Evolutionary conservation across 2,888 invertebrate species (phyloP).

Genomic region (Hylaea fasciaria): DNA sequence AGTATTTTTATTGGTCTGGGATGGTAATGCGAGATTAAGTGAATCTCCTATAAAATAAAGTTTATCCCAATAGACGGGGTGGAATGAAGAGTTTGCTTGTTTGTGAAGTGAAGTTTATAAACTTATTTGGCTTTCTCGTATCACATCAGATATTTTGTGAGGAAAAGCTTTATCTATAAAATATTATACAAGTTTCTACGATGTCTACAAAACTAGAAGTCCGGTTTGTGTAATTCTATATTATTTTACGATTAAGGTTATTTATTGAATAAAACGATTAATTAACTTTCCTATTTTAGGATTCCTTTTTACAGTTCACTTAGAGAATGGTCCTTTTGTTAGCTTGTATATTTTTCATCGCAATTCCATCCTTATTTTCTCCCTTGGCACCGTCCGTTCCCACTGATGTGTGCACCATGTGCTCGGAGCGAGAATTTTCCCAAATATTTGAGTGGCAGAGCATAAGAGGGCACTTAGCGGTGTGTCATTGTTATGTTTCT

Average conservation of each 20-base stretch:
- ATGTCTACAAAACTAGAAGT: neutral
- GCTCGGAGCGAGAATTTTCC: conserved; percentile 54
- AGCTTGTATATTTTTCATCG: too few relatives aligned
- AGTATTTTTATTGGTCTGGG: conserved; percentile 44
- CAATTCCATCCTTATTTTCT: too few relatives aligned
- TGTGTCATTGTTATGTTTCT: conserved; percentile 67
- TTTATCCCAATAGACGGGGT: conserved; percentile 27
- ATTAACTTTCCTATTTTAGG: too few relatives aligned
- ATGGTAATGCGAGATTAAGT: conserved; percentile 41
- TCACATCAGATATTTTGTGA: conserved; percentile 8
- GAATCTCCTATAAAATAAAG: conserved; percentile 34
- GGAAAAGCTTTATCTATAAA: neutral
- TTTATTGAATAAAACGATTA: too few relatives aligned
- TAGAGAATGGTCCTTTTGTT: too few relatives aligned
- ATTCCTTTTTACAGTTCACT: too few relatives aligned
- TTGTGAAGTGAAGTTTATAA: neutral
- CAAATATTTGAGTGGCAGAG: conserved; percentile 70
- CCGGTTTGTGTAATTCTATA: neutral
- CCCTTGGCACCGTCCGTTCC: conserved; percentile 47
- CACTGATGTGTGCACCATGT: conserved; percentile 63
- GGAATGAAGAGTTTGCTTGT: conserved; percentile 16
- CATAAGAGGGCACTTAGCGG: conserved; percentile 75
- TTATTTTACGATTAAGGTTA: too few relatives aligned
- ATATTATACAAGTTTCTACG: neutral
- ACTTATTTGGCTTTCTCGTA: conserved; percentile 14